Conservation (phyloP, 2,888 invertebrate genomes). For the Sylvicola cinctus region DNA sequence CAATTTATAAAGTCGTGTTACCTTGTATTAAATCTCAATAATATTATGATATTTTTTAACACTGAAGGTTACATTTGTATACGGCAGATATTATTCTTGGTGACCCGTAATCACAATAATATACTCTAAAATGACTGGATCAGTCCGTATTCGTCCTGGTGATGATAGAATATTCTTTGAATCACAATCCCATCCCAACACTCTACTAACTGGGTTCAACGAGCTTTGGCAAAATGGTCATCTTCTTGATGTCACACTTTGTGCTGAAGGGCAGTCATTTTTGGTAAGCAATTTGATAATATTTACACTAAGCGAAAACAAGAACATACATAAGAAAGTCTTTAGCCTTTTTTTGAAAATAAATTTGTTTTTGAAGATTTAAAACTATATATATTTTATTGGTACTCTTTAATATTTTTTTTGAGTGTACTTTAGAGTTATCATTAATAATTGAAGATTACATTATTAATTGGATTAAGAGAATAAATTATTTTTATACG, state of each 20-base stretch:
- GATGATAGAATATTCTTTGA: constrained; percentile 29
- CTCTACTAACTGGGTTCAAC: constrained; percentile 36
- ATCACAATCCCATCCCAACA: constrained; percentile 32
- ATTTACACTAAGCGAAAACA: too few relatives aligned
- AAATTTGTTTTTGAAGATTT: background rate
- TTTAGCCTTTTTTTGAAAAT: constrained; percentile 2
- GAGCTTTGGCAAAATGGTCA: constrained; percentile 35
- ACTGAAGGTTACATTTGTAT: too few relatives aligned
- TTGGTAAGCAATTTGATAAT: constrained; percentile 31
- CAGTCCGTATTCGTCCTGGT: background rate
- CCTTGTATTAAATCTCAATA: too few relatives aligned
- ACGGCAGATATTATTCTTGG: too few relatives aligned
- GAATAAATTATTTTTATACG: too few relatives aligned
- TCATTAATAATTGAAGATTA: too few relatives aligned
- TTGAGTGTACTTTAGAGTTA: too few relatives aligned
- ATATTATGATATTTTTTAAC: too few relatives aligned
- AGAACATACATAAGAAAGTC: too few relatives aligned
- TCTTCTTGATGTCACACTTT: constrained; percentile 42
- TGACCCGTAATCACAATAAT: too few relatives aligned
- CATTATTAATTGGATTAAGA: too few relatives aligned
- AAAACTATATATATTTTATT: constrained; percentile 3
- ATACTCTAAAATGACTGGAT: background rate
- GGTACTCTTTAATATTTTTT: background rate
- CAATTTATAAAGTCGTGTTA: too few relatives aligned
- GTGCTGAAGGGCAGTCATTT: constrained; percentile 40